These are phyloP conservation scores for Nesogale talazaci DNA, from an alignment of 2,113 vertebrate genomes.

Conservation along the genomic window DNA sequence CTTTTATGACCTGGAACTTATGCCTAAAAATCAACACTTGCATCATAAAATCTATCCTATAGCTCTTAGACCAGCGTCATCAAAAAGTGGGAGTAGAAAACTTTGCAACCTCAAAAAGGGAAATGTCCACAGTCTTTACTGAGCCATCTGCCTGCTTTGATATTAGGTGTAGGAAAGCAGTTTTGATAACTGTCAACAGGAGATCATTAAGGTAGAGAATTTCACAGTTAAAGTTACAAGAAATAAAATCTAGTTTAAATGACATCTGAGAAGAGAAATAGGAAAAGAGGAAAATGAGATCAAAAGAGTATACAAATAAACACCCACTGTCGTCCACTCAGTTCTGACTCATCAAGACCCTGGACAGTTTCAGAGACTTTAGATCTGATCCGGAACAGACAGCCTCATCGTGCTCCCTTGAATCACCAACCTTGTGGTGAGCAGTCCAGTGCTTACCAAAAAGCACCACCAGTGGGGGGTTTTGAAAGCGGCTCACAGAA, in stretches of 20 bases:
- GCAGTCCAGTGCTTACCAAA: too few species aligned
- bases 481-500: too few species aligned
- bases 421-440: too few species aligned
- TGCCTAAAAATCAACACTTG: conserved; percentile 36
- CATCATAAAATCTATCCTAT: not conserved
- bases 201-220: conserved; percentile 2
- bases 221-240: not conserved
- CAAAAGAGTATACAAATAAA: not conserved
- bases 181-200: conserved; percentile 25
- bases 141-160: not conserved
- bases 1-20: not conserved
- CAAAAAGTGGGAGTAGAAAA: conserved; percentile 19
- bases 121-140: not conserved
- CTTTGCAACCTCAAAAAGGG: not conserved
- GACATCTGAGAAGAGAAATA: conserved; percentile 19
- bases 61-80: not conserved
- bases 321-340: too few species aligned
- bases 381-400: too few species aligned
- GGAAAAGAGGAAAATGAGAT: conserved; percentile 8
- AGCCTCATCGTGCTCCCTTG: too few species aligned
- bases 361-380: too few species aligned
- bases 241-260: conserved; percentile 16
- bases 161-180: conserved; percentile 3
- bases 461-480: too few species aligned
- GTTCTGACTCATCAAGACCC: too few species aligned